Evolutionary conservation across 2,888 invertebrate species (phyloP).

Genomic region (Meta bourneti): DNA sequence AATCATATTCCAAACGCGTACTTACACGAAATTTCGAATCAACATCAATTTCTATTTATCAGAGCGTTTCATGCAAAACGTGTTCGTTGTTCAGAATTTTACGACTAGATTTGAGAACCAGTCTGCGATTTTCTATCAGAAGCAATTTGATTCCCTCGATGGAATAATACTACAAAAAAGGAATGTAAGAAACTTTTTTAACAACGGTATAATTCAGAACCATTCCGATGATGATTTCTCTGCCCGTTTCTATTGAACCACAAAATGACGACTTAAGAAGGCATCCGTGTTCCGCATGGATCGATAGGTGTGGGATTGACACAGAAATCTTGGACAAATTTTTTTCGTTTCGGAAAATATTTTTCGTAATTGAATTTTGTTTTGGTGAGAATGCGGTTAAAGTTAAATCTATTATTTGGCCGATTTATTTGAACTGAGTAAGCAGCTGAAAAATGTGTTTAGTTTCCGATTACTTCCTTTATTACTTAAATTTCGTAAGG

Average conservation of each 20-base stretch:
- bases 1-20: background rate
- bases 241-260: background rate
- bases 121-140: background rate
- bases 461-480: background rate
- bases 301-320: background rate
- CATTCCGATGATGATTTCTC: background rate
- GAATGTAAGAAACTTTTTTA: background rate
- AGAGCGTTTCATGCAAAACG: slow-evolving; percentile 39
- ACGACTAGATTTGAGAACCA: background rate
- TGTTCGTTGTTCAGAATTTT: background rate
- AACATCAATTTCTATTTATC: slow-evolving; percentile 19
- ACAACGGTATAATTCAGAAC: background rate
- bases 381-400: background rate
- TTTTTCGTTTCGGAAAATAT: background rate
- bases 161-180: background rate
- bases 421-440: background rate
- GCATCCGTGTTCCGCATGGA: background rate
- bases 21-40: background rate
- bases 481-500: background rate
- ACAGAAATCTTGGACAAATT: background rate
- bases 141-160: background rate
- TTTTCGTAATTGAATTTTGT: background rate
- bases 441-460: background rate
- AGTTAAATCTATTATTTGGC: background rate
- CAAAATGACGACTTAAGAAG: background rate